A percentile compares a stretch with the other conserved stretches of the same genome.
These are phyloP conservation scores for Mayetiola destructor DNA, from an alignment of 2,888 invertebrate species.

Conservation along the genomic window DNA sequence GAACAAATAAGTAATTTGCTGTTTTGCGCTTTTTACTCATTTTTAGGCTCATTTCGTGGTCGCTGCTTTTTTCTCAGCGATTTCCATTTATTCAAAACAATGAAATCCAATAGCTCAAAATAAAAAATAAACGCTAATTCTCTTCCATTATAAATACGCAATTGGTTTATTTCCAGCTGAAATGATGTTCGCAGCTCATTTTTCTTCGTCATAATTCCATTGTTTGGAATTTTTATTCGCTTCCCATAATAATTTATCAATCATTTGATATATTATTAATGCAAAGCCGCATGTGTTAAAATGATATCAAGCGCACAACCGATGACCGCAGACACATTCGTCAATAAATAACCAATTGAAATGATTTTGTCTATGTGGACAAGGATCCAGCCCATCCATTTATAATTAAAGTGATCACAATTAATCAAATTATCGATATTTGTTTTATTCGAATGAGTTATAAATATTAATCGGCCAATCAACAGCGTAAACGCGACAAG, in stretches of 20 bases:
- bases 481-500: not conserved
- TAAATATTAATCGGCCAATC: no score
- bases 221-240: not conserved
- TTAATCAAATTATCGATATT: slow-evolving; percentile 12
- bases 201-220: not conserved
- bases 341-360: not conserved
- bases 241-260: not conserved
- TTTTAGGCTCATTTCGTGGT: no score
- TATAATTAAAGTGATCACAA: not conserved
- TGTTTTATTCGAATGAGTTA: no score
- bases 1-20: no score
- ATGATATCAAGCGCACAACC: no score
- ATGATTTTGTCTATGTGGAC: not conserved
- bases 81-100: no score
- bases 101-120: no score
- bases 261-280: not conserved
- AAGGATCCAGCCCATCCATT: no score
- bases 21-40: no score
- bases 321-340: not conserved
- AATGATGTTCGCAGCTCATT: slow-evolving; percentile 1
- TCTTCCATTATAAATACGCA: not conserved
- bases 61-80: no score
- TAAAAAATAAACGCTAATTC: no score
- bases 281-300: not conserved
- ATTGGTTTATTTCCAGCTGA: slow-evolving; percentile 8